Conservation (phyloP, 2,113 vertebrate species). For the Charina bottae region DNA sequence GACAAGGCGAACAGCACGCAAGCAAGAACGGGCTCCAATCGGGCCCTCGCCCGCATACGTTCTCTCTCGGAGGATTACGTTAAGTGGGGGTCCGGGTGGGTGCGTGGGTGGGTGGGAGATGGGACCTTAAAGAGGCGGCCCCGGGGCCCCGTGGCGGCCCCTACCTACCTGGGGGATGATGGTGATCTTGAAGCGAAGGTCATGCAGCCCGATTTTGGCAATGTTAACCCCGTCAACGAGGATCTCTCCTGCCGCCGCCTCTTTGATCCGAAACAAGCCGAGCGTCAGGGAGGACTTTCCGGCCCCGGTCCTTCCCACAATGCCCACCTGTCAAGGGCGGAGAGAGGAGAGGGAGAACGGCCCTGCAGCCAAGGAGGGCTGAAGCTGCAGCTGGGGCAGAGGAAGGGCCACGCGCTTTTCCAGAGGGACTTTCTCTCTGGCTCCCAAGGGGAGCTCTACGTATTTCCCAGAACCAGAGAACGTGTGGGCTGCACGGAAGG, state of each 20-base stretch:
- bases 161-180: slow-evolving; percentile 92
- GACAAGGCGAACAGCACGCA: neutral
- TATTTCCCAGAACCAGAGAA: neutral
- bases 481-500: neutral
- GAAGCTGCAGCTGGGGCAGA: neutral
- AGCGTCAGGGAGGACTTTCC: slow-evolving; percentile 95
- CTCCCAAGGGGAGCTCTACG: neutral
- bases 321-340: slow-evolving; percentile 83
- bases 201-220: slow-evolving; percentile 87
- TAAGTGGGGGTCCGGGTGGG: neutral
- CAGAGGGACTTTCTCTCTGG: neutral
- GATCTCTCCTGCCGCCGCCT: slow-evolving; percentile 86
- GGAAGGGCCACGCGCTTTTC: neutral
- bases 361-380: neutral
- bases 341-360: neutral
- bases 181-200: slow-evolving; percentile 90
- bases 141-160: neutral
- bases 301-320: slow-evolving; percentile 93
- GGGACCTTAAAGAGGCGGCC: neutral
- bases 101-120: too few species aligned
- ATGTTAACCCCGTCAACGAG: slow-evolving; percentile 89
- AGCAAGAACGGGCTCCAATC: neutral
- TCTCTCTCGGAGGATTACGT: neutral
- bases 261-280: slow-evolving; percentile 93
- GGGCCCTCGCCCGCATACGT: neutral